Percentiles rank a stretch among this genome's conserved stretches.
Evolutionary conservation across 2,113 vertebrate genomes (phyloP).

Genomic region (Piprites chloris): DNA sequence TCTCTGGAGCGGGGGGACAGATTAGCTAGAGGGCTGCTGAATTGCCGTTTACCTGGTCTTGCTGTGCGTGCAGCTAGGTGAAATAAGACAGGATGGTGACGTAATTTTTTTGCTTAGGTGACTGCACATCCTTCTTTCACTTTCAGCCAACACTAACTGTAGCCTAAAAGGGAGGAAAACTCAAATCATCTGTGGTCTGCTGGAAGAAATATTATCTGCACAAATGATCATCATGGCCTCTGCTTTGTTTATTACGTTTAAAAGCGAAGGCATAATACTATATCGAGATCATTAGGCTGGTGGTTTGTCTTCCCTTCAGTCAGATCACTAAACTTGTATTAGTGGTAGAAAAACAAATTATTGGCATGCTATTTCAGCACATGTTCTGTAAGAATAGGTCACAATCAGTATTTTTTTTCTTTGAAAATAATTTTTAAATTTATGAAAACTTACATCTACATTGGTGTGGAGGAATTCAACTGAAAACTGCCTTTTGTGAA

Average conservation of each 20-base stretch:
- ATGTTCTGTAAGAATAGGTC: not conserved
- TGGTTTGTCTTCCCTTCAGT: not conserved
- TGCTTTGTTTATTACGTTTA: not conserved
- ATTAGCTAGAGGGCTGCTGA: not conserved
- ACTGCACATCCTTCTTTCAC: not conserved
- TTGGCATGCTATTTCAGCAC: rapidly evolving
- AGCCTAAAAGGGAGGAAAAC: not conserved
- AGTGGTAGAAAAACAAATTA: not conserved
- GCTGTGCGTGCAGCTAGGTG: not conserved
- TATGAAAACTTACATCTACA: not conserved
- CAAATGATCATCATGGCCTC: not conserved
- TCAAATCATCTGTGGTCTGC: not conserved
- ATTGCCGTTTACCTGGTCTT: not conserved
- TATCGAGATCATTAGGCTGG: not conserved
- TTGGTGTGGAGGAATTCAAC: not conserved
- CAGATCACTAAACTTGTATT: not conserved
- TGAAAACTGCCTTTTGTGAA: not conserved
- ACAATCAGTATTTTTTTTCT: not conserved
- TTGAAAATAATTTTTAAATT: not conserved
- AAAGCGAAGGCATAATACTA: not conserved
- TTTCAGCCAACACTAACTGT: not conserved
- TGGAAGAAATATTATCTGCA: not conserved
- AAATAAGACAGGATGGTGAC: not conserved
- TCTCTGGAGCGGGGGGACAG: not conserved
- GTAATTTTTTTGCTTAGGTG: not conserved